A percentile compares a stretch with the other conserved stretches of the same genome.
phyloP scores from a whole-genome alignment of 2,888 invertebrate genomes.

The Steromphala cineraria region DNA sequence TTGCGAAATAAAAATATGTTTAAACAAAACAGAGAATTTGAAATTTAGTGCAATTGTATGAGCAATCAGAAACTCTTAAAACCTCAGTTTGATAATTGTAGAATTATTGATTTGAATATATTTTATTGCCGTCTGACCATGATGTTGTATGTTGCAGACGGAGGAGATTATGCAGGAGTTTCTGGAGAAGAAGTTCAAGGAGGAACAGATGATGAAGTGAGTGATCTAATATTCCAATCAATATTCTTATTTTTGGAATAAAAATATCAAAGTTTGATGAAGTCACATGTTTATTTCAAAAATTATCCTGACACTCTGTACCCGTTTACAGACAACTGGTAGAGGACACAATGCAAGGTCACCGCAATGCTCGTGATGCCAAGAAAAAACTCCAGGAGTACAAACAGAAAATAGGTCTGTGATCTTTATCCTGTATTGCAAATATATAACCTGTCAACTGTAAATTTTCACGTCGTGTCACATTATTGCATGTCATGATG shows the following conservation, averaged over 20 bases:
- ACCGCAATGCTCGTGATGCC: slow-evolving; percentile 72
- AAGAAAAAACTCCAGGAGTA: slow-evolving; percentile 71
- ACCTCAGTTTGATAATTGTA: too few species aligned
- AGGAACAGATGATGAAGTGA: slow-evolving; percentile 73
- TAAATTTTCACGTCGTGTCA: too few species aligned
- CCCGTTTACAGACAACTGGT: slow-evolving; percentile 57
- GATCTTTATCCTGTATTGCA: background rate
- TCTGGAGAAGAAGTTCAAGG: slow-evolving; percentile 67
- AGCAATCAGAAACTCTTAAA: too few species aligned
- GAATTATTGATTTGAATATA: background rate
- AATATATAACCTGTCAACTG: too few species aligned
- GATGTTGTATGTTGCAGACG: slow-evolving; percentile 47
- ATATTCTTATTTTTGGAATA: too few species aligned
- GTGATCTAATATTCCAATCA: slow-evolving; percentile 8
- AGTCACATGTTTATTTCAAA: background rate
- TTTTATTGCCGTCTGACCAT: background rate
- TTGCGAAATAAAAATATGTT: too few species aligned
- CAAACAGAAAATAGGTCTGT: slow-evolving; percentile 71
- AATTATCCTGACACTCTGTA: background rate
- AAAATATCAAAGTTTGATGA: too few species aligned
- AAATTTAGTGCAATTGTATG: too few species aligned
- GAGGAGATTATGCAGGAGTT: slow-evolving; percentile 68
- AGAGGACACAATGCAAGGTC: slow-evolving; percentile 70
- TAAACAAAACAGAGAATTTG: too few species aligned
- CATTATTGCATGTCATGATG: too few species aligned